phyloP scores from a whole-genome alignment of 2,888 invertebrate genomes.

The Choreutis nemorana region DNA sequence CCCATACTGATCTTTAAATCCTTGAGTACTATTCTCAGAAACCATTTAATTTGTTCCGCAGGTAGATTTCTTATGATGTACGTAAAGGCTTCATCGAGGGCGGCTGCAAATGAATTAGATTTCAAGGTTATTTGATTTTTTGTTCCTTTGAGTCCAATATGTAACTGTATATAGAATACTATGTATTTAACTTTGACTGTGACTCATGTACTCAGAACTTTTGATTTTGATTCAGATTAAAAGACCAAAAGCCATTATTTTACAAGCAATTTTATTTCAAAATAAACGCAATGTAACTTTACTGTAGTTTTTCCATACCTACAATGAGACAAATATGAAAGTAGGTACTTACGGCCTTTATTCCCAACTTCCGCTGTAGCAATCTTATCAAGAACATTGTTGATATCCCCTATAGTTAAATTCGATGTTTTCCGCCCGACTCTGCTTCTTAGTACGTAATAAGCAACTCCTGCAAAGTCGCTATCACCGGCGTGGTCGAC shows the following conservation, averaged over 20 bases:
- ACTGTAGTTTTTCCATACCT: no score
- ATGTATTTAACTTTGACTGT: no score
- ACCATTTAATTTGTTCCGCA: conserved; percentile 87
- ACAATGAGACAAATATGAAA: no score
- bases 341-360: conserved; percentile 57
- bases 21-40: conserved; percentile 87
- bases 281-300: no score
- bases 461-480: conserved; percentile 86
- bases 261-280: no score
- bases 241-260: no score
- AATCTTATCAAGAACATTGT: conserved; percentile 77
- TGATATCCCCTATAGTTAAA: conserved; percentile 75
- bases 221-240: no score
- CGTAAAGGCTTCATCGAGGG: conserved; percentile 64
- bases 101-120: neutral
- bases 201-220: no score
- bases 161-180: no score
- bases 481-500: conserved; percentile 48
- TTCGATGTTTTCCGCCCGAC: conserved; percentile 37
- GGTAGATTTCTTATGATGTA: conserved; percentile 73
- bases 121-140: no score
- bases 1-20: conserved; percentile 81
- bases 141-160: no score
- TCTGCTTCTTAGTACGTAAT: conserved; percentile 71
- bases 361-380: conserved; percentile 71